Percentiles rank a stretch among this genome's conserved stretches.
Evolutionary conservation across 2,113 vertebrate genomes (phyloP).

Genomic region (Eubucco bourcierii): DNA sequence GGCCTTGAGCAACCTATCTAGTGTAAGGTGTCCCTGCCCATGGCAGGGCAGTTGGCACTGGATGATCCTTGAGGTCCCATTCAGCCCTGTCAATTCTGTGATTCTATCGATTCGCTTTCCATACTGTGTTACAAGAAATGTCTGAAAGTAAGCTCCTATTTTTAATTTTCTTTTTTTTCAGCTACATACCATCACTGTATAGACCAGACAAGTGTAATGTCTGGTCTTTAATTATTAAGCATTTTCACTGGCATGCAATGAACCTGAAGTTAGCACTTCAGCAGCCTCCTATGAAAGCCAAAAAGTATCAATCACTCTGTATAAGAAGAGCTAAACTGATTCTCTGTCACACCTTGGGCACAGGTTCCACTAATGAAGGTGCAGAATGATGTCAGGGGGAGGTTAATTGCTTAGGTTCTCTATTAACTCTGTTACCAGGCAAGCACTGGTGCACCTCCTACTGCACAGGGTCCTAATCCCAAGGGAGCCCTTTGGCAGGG

Average conservation of each 20-base stretch:
- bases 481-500: neutral
- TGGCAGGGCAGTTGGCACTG: too few species aligned
- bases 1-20: too few species aligned
- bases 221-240: neutral
- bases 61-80: too few species aligned
- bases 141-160: neutral
- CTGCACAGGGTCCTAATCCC: neutral
- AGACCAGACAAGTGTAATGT: neutral
- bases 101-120: neutral
- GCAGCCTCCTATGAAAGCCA: neutral
- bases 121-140: neutral
- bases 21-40: too few species aligned
- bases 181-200: neutral
- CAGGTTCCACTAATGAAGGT: neutral
- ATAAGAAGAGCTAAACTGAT: neutral
- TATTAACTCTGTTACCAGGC: neutral
- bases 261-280: neutral
- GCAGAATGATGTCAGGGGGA: neutral
- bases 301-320: rapidly evolving
- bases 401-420: neutral
- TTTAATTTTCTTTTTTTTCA: neutral
- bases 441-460: neutral
- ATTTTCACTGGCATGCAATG: neutral
- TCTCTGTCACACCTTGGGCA: neutral
- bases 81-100: too few species aligned